phyloP scores from a whole-genome alignment of 2,888 invertebrate genomes.

The Thecophora atra region DNA sequence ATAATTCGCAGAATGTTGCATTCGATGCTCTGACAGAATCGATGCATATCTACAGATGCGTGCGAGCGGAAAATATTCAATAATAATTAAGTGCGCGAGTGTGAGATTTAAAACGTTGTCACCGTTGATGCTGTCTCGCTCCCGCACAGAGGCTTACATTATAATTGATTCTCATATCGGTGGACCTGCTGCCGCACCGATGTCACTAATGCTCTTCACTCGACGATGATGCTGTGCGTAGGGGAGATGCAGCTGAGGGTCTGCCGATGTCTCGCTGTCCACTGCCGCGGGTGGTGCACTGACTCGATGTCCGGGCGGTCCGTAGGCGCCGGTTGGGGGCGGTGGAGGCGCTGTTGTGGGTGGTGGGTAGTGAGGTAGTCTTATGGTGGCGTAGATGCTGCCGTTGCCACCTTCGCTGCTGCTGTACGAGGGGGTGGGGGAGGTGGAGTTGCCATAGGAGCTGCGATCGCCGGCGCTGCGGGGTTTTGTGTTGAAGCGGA shows the following conservation, averaged over 20 bases:
- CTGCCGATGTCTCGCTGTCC: conserved; percentile 48
- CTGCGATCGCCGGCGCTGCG: conserved; percentile 60
- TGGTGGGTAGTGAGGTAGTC: conserved; percentile 57
- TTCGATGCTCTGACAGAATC: no score
- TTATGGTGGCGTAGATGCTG: conserved; percentile 66
- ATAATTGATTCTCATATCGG: conserved; percentile 61
- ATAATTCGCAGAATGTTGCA: background rate
- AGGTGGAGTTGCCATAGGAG: conserved; percentile 66
- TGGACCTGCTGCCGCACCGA: conserved; percentile 49
- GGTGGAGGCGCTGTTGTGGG: conserved; percentile 64
- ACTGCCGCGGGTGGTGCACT: conserved; percentile 62
- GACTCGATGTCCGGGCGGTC: conserved; percentile 61
- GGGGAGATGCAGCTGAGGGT: conserved; percentile 56
- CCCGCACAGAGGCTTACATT: conserved; percentile 45
- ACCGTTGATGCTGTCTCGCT: conserved; percentile 13
- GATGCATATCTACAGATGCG: background rate
- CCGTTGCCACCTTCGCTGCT: conserved; percentile 64
- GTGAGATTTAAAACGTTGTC: background rate
- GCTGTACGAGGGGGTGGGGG: conserved; percentile 67
- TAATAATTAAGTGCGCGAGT: conserved; percentile 10
- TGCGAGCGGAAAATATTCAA: background rate
- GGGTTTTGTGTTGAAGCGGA: conserved; percentile 64
- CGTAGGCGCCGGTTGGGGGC: conserved; percentile 54
- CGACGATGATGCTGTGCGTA: conserved; percentile 50
- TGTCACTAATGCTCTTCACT: conserved; percentile 38